phyloP scores from a whole-genome alignment of 2,113 vertebrate species.

The Salvelinus fontinalis region DNA sequence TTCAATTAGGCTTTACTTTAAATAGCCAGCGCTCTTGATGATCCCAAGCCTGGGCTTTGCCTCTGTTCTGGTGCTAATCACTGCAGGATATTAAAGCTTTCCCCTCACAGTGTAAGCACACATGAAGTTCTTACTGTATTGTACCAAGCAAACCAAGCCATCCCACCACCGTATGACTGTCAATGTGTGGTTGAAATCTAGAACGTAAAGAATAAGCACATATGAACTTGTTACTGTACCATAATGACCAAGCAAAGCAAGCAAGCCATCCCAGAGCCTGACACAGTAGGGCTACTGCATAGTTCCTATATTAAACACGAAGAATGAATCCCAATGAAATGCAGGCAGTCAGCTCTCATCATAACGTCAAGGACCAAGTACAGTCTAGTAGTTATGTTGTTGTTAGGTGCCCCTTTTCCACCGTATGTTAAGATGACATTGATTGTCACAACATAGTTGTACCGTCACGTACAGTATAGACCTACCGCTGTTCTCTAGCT shows the following conservation, averaged over 20 bases:
- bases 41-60: constrained; percentile 47
- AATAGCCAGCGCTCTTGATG: constrained; percentile 50
- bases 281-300: too few species aligned
- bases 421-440: too few species aligned
- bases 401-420: too few species aligned
- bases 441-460: too few species aligned
- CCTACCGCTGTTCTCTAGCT: too few species aligned
- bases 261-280: background rate
- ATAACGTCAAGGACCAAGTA: too few species aligned
- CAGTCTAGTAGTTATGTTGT: too few species aligned
- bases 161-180: background rate
- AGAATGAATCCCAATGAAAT: too few species aligned
- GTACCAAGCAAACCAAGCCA: constrained; percentile 18
- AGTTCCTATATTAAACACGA: too few species aligned
- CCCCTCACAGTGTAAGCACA: constrained; percentile 46
- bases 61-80: constrained; percentile 45
- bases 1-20: constrained; percentile 67
- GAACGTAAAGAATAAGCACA: constrained; percentile 37
- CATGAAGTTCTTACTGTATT: constrained; percentile 37
- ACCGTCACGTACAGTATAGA: too few species aligned
- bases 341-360: too few species aligned
- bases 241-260: constrained; percentile 18
- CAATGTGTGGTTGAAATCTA: too few species aligned
- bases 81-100: constrained; percentile 57
- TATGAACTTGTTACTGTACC: constrained; percentile 36